Percentiles rank a stretch among this genome's conserved stretches.
Conservation (phyloP, 30 jellyfish, hydroid and myxozoan species). For the Rhopilema esculentum region DNA sequence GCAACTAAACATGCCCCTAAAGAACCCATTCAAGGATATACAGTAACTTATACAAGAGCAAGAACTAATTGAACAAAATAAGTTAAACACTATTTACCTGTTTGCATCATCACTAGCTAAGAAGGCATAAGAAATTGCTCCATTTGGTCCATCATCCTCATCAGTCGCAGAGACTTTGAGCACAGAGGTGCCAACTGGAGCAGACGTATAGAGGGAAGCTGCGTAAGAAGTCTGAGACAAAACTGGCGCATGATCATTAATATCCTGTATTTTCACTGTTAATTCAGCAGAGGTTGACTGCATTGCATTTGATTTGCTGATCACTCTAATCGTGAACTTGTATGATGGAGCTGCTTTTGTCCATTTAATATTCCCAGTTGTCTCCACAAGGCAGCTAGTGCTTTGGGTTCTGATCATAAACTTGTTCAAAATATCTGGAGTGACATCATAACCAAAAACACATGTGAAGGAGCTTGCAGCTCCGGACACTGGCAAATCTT, state of each 20-base stretch:
- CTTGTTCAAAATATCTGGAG: conserved; percentile 70
- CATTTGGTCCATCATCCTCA: conserved; percentile 83
- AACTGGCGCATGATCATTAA: conserved; percentile 82
- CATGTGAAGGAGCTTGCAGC: conserved; percentile 77
- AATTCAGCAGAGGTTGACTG: conserved; percentile 73
- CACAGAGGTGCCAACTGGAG: conserved; percentile 67
- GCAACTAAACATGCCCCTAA: no score
- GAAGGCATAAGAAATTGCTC: conserved; percentile 58
- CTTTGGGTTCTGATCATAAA: conserved; percentile 76
- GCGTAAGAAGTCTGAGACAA: conserved; percentile 84
- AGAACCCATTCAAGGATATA: no score
- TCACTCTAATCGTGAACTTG: conserved; percentile 78
- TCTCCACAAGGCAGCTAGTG: conserved; percentile 76
- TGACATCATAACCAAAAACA: conserved; percentile 78
- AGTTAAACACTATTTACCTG: no score
- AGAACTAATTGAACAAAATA: no score
- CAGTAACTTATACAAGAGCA: no score
- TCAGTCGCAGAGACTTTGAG: conserved; percentile 79
- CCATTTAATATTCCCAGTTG: conserved; percentile 66
- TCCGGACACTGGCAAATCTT: conserved; percentile 64
- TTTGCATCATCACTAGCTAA: conserved; percentile 64
- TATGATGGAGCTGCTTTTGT: conserved; percentile 69
- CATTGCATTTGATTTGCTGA: conserved; percentile 66
- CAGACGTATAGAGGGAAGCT: conserved; percentile 56
- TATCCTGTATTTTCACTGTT: conserved; percentile 70